These are phyloP conservation scores for Drosophila repletoides DNA, from an alignment of 1,140 invertebrate genomes.

Conservation along the genomic window DNA sequence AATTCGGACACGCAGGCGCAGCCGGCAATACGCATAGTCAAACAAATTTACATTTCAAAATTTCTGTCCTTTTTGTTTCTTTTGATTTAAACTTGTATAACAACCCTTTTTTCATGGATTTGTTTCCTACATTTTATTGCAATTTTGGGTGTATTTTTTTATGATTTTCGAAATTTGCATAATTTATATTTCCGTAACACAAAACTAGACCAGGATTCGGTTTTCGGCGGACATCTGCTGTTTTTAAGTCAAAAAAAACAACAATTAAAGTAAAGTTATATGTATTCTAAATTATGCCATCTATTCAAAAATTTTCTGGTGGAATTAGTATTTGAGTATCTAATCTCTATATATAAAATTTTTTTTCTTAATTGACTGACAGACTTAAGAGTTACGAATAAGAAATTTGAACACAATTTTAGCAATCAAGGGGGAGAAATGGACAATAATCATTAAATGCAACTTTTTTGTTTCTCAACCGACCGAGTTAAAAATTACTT, in stretches of 20 bases:
- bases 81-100: constrained; percentile 18
- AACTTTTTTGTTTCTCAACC: too few species aligned
- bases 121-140: constrained; percentile 45
- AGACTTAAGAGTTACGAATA: too few species aligned
- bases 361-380: too few species aligned
- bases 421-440: too few species aligned
- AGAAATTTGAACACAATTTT: too few species aligned
- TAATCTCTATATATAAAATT: too few species aligned
- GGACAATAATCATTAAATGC: too few species aligned
- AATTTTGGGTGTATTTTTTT: constrained; percentile 39
- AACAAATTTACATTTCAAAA: constrained; percentile 30
- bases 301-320: too few species aligned
- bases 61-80: constrained; percentile 21
- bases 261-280: too few species aligned
- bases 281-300: too few species aligned
- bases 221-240: constrained; percentile 38
- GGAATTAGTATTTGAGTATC: too few species aligned
- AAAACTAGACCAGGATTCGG: constrained; percentile 37
- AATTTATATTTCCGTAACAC: constrained; percentile 35
- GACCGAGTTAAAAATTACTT: too few species aligned
- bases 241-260: not conserved
- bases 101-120: constrained; percentile 52
- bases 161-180: constrained; percentile 25
- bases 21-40: constrained; percentile 29
- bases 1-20: constrained; percentile 26